phyloP scores from a whole-genome alignment of 2,113 vertebrate genomes.

The Smithornis capensis region DNA sequence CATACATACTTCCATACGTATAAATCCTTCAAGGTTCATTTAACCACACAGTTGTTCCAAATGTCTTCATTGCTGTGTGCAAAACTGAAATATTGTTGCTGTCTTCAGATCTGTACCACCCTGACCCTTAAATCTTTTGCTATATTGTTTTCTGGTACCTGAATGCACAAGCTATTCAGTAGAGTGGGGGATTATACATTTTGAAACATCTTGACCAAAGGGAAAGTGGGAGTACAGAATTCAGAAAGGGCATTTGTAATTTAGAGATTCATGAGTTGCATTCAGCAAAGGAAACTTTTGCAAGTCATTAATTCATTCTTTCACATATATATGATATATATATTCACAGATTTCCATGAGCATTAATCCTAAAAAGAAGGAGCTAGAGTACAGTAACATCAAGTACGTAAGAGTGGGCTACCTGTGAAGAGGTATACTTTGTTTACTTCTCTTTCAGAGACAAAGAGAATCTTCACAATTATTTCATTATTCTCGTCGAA shows the following conservation, averaged over 20 bases:
- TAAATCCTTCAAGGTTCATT: not conserved
- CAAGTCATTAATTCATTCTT: not conserved
- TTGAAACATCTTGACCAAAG: not conserved
- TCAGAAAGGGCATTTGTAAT: not conserved
- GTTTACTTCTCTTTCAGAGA: conserved; percentile 9
- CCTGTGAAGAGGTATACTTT: not conserved
- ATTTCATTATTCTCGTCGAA: conserved; percentile 3
- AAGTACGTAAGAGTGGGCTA: not conserved
- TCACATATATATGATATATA: not conserved
- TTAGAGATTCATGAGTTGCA: not conserved
- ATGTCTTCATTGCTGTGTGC: not conserved
- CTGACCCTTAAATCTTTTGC: not conserved
- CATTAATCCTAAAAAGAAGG: not conserved
- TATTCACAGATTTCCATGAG: not conserved
- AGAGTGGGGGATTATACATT: not conserved
- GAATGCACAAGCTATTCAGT: not conserved
- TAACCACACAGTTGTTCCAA: not conserved
- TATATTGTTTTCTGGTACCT: not conserved
- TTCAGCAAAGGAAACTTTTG: not conserved
- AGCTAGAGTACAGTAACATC: not conserved
- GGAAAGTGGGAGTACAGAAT: not conserved
- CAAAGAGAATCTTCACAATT: not conserved
- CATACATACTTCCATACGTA: not conserved
- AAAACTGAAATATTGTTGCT: not conserved
- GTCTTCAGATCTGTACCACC: not conserved